phyloP scores from a whole-genome alignment of 2,797 vertebrate species.

The Pseudochromis fuscus region DNA sequence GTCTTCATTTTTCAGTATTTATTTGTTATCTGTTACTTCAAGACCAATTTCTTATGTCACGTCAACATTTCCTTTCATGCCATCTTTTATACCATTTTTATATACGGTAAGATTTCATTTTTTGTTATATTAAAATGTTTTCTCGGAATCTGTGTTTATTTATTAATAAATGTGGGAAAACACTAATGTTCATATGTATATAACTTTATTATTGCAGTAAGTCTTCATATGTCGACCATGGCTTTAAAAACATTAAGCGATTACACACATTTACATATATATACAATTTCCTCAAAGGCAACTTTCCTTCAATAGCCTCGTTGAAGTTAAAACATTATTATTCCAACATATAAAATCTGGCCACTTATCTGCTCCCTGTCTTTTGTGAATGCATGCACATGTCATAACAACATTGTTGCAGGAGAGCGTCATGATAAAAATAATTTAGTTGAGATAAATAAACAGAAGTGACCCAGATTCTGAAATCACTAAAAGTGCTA shows the following conservation, averaged over 20 bases:
- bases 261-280: conserved; percentile 52
- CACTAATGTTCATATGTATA: conserved; percentile 28
- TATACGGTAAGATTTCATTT: conserved; percentile 47
- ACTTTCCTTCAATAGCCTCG: neutral
- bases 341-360: conserved; percentile 40
- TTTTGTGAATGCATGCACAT: conserved; percentile 48
- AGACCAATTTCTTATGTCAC: conserved; percentile 38
- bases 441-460: conserved; percentile 15
- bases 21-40: conserved; percentile 58
- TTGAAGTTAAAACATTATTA: conserved; percentile 34
- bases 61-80: conserved; percentile 54
- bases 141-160: conserved; percentile 26
- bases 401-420: conserved; percentile 17
- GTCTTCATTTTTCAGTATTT: conserved; percentile 62
- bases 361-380: conserved; percentile 9
- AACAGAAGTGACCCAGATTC: conserved; percentile 31
- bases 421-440: conserved; percentile 36
- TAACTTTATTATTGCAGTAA: conserved; percentile 80
- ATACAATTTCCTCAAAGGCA: conserved; percentile 45
- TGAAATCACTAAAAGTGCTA: conserved; percentile 41
- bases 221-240: conserved; percentile 31
- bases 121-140: conserved; percentile 54
- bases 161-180: conserved; percentile 2
- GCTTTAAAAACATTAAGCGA: conserved; percentile 57
- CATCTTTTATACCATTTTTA: conserved; percentile 69